Evolutionary conservation across 2,113 vertebrate species (phyloP), one percentile per base, ranked within the genome.

Genomic region (Chlorodrepanis virens): DNA sequence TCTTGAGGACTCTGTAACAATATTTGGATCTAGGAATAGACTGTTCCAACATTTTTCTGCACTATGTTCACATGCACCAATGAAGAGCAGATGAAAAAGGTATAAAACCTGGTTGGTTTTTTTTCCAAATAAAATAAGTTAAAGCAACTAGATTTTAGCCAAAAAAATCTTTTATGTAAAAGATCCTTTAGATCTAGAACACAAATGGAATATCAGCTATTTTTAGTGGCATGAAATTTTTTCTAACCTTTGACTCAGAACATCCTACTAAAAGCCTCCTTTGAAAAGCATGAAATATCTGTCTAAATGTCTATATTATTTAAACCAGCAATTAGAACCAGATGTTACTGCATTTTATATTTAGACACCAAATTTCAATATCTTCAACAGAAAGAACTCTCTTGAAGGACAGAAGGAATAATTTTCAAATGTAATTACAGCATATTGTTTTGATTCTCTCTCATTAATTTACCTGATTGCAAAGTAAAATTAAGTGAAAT

Each of bases 401-500:
- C 89, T 91, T 97, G 97, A 98, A 98, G 97, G 97, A 98, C 97
- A 98, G 97, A 98, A 95, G 95, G 97, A 98, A 97, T 98, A 97
- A 98, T 96, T 98, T 97, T 98, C 97, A 97, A 97, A 97, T 22
- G 95, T 96, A 98, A 98, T 98, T 98, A 98, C 93, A 97, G 96
- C 88, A 97, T 97, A 98, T 98, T 98, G 97, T 98, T 97, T 97
- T 97, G 97, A 97, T 95, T 97, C 95, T 90, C 85, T 98, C 97
- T 96, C 96, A 98, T 97, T 98, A 98, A 98, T 98, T 98, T 98
- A 98, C 97, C 96, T 98, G 98, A 98, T 98, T 98, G 97, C 97
- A 96, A 98, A 96, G 98, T 97, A 98, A 98, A 98, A 98, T 97
- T 97, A 97, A 98, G 93, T 96, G 97, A 97, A 98, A 96, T 98